Evolutionary conservation across 2,888 invertebrate species (phyloP), one percentile per base, ranked within the genome.

Genomic region (Ceriagrion tenellum): DNA sequence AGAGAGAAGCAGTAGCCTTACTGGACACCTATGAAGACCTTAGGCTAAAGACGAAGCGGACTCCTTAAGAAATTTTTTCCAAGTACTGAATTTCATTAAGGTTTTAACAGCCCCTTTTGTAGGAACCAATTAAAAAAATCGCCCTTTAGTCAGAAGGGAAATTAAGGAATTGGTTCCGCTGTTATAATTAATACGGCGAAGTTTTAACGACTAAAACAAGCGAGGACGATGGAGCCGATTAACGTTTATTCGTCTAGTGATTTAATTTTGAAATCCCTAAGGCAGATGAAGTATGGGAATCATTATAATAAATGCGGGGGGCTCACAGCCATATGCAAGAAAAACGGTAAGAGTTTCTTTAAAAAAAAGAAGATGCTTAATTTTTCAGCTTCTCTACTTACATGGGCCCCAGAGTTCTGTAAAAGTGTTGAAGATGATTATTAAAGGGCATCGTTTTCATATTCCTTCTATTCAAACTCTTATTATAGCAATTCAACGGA

Each of bases 321-420:
- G 35, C 30, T 30, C 12, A 81, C 81, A 81, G 81, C 81, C 81
- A 81, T 63, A 93, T 93, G 63, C 63, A 93, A 55, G 40, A 4
- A 91, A 63, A 30, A 91, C 35, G 59, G 59, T 10, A 69, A 69
- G n/a, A n/a, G 13, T 6, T 35, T 74, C 8, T 40, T 55, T n/a
- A 23, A 40, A 59, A 91, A 63, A 91, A 40, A 93, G 18, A 35
- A 81, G 81, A 81, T 81, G 26, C 81, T 81, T 81, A n/a, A 35
- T 81, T n/a, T 93, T 93, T 93, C 40, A 81, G 35, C 12, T 69
- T 93, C n/a, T 40, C 47, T 93, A 93, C 93, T 93, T 93, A 93
- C 93, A 93, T 93, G 93, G 47, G 26, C 93, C 93, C 93, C 93
- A 93, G 93, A 93, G 93, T 18, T 93, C 93, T 93, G 93, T 69